Evolutionary conservation across 1,140 invertebrate genomes (phyloP).

Genomic region (Anagrus nilaparvatae): DNA sequence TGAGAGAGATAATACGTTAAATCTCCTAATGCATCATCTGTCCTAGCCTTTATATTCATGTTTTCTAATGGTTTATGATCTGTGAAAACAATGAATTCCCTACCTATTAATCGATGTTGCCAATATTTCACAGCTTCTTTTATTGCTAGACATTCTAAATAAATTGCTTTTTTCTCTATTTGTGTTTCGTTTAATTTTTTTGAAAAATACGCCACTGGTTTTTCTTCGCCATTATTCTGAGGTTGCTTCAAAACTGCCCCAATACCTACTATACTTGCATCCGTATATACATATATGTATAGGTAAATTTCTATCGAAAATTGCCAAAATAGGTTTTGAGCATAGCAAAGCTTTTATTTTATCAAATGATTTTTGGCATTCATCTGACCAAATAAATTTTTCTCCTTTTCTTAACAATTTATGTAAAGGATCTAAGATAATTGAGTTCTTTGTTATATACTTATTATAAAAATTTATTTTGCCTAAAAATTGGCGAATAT

Average conservation of each 20-base stretch:
- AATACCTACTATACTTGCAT: constrained; percentile 12
- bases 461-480: too few relatives aligned
- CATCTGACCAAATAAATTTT: constrained; percentile 16
- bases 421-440: constrained; percentile 15
- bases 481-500: too few relatives aligned
- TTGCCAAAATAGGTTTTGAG: constrained; percentile 16
- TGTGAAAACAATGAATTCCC: neutral
- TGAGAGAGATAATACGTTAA: constrained; percentile 1
- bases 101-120: constrained; percentile 7
- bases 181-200: constrained; percentile 3
- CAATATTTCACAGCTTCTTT: constrained; percentile 5
- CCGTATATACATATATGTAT: constrained; percentile 19
- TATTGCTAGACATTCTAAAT: constrained; percentile 3
- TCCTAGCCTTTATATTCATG: constrained; percentile 1
- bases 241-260: constrained; percentile 16
- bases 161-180: constrained; percentile 9
- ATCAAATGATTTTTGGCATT: constrained; percentile 15
- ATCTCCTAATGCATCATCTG: constrained; percentile 2
- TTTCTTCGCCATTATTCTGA: neutral
- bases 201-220: constrained; percentile 11
- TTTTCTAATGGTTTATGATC: constrained; percentile 8
- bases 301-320: constrained; percentile 18
- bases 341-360: constrained; percentile 17
- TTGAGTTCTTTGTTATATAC: constrained; percentile 7
- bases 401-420: constrained; percentile 17